These are phyloP conservation scores for Panopea generosa DNA, from an alignment of 2,888 invertebrate species.

Conservation along the genomic window DNA sequence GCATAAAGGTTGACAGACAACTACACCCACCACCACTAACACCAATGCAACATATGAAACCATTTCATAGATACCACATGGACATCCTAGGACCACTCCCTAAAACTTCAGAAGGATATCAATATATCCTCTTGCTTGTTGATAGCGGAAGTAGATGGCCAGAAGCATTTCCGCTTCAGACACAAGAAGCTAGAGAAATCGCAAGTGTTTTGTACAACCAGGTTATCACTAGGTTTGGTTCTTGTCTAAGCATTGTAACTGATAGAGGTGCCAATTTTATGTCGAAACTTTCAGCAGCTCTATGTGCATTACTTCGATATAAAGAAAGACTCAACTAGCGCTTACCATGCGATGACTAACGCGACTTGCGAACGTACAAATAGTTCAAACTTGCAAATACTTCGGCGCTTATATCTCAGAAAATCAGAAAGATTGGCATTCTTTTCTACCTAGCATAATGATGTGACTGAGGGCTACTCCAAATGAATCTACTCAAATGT, in stretches of 20 bases:
- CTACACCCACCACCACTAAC: conserved; percentile 30
- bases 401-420: conserved; percentile 46
- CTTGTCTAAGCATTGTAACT: conserved; percentile 45
- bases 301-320: conserved; percentile 58
- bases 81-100: conserved; percentile 27
- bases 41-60: neutral
- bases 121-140: conserved; percentile 39
- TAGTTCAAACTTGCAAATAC: conserved; percentile 49
- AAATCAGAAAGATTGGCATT: conserved; percentile 56
- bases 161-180: too few relatives aligned
- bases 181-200: conserved; percentile 56
- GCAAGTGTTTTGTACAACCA: conserved; percentile 53
- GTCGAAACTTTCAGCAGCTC: conserved; percentile 56
- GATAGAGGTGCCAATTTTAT: conserved; percentile 63
- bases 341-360: conserved; percentile 62
- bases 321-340: conserved; percentile 41
- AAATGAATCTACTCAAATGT: conserved; percentile 54
- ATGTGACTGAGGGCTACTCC: conserved; percentile 60
- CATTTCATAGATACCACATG: conserved; percentile 23
- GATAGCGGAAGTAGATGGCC: conserved; percentile 54
- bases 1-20: conserved; percentile 23
- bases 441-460: conserved; percentile 54
- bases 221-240: conserved; percentile 62
- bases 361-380: conserved; percentile 59
- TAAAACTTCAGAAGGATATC: conserved; percentile 16